Conservation (phyloP, 2,888 invertebrate genomes). For the Meteorus colon region DNA sequence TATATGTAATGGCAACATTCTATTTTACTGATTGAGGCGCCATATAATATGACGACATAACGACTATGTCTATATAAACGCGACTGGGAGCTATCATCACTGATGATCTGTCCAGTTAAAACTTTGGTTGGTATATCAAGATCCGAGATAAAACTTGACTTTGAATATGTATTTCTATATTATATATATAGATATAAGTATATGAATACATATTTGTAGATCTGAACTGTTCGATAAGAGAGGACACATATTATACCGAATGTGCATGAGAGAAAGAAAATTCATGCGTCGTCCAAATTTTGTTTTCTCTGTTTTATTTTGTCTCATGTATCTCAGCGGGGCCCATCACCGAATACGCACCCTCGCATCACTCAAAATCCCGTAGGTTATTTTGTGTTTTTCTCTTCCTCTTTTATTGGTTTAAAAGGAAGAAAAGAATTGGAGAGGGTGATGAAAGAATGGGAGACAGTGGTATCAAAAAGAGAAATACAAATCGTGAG, state of each 20-base stretch:
- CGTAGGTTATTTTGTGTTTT: slow-evolving; percentile 50
- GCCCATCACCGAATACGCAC: slow-evolving; percentile 71
- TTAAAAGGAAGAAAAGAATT: neutral
- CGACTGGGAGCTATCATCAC: slow-evolving; percentile 1
- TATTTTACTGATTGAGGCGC: slow-evolving; percentile 18
- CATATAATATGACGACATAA: slow-evolving; percentile 3
- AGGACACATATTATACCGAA: slow-evolving; percentile 56
- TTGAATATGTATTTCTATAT: slow-evolving; percentile 1
- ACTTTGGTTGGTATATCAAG: slow-evolving; percentile 53
- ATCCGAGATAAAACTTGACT: slow-evolving; percentile 56
- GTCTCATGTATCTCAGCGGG: slow-evolving; percentile 69
- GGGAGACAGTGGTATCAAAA: slow-evolving; percentile 2
- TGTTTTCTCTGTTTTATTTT: slow-evolving; percentile 58
- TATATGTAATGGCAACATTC: neutral
- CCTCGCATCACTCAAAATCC: slow-evolving; percentile 70
- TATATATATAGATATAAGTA: slow-evolving; percentile 38
- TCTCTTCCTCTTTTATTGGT: neutral
- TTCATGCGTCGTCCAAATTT: slow-evolving; percentile 47
- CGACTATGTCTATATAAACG: slow-evolving; percentile 18
- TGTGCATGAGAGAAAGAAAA: slow-evolving; percentile 45
- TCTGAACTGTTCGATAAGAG: slow-evolving; percentile 67
- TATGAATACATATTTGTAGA: slow-evolving; percentile 62
- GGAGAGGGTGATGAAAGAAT: neutral
- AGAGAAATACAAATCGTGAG: neutral
- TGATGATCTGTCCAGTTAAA: slow-evolving; percentile 48